Conservation (phyloP, 2,888 invertebrate species). For the Troilus luridus region DNA sequence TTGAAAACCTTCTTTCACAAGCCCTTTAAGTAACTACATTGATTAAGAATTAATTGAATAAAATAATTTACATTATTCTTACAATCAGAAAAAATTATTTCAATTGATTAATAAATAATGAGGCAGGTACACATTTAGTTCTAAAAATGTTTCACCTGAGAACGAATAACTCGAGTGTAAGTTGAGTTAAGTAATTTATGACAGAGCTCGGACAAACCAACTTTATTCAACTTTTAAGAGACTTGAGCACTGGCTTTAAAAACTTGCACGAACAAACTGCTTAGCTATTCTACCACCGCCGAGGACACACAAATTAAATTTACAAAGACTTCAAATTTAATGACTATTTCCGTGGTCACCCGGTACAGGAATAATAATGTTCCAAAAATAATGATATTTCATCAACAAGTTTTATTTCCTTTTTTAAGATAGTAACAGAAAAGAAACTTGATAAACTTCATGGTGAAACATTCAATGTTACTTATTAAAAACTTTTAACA, state of each 20-base stretch:
- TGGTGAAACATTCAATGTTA: background rate
- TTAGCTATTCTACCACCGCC: background rate
- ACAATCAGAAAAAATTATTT: background rate
- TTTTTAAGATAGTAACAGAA: background rate
- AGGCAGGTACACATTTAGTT: background rate
- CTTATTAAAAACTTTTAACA: background rate
- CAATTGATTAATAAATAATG: background rate
- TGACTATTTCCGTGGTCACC: background rate
- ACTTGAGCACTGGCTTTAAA: background rate
- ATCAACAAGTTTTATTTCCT: background rate
- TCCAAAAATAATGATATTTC: background rate
- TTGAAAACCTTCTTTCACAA: too few species aligned
- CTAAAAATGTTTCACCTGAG: background rate
- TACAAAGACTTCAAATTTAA: constrained; percentile 31
- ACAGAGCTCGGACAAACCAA: constrained; percentile 7
- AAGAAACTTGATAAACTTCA: background rate
- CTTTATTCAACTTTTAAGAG: constrained; percentile 15
- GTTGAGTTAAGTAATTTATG: constrained; percentile 19
- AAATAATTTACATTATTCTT: too few species aligned
- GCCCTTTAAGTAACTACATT: too few species aligned
- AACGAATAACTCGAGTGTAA: background rate
- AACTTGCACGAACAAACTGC: constrained; percentile 17
- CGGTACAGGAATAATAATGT: background rate
- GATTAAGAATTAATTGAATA: too few species aligned
- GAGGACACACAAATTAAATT: background rate